A percentile compares a stretch with the other conserved stretches of the same genome.
phyloP scores from a whole-genome alignment of 2,888 invertebrate species.

The Stenichneumon culpator region DNA sequence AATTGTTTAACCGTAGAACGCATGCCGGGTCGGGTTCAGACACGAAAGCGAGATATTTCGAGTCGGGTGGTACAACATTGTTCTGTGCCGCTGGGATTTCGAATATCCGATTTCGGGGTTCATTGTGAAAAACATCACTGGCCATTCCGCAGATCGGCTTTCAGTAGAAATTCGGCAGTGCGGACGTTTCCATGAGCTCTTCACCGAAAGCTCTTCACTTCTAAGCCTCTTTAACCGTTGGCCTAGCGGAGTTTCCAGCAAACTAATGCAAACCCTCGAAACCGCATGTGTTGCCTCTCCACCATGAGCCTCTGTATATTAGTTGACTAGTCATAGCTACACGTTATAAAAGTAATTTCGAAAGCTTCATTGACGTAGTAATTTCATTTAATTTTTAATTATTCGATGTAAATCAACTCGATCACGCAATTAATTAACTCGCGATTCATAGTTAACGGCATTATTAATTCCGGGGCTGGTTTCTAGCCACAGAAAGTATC shows the following conservation, averaged over 20 bases:
- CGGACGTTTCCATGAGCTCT: constrained; percentile 17
- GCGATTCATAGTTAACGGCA: constrained; percentile 11
- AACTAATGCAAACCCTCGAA: constrained; percentile 70
- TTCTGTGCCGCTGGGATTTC: constrained; percentile 26
- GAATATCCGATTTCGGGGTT: constrained; percentile 73
- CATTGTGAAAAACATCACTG: constrained; percentile 74
- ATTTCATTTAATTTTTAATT: not conserved
- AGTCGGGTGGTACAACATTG: not conserved
- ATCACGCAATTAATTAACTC: not conserved
- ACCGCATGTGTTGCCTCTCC: constrained; percentile 52
- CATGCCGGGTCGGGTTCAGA: not conserved
- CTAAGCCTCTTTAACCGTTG: constrained; percentile 32
- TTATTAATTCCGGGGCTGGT: constrained; percentile 41
- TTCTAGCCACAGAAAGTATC: constrained; percentile 23
- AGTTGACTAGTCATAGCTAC: not conserved
- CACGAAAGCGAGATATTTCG: constrained; percentile 9
- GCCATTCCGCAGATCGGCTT: constrained; percentile 70
- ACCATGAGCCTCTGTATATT: constrained; percentile 1
- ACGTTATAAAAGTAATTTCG: not conserved
- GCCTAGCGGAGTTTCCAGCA: constrained; percentile 70
- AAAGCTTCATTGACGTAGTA: not conserved
- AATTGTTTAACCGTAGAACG: constrained; percentile 21
- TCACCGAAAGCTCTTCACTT: constrained; percentile 29
- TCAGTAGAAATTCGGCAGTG: constrained; percentile 52
- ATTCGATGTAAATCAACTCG: not conserved